Evolutionary conservation across 1,140 invertebrate species (phyloP), one percentile per base, ranked within the genome.

Genomic region (Lordiphosa stackelbergi): DNA sequence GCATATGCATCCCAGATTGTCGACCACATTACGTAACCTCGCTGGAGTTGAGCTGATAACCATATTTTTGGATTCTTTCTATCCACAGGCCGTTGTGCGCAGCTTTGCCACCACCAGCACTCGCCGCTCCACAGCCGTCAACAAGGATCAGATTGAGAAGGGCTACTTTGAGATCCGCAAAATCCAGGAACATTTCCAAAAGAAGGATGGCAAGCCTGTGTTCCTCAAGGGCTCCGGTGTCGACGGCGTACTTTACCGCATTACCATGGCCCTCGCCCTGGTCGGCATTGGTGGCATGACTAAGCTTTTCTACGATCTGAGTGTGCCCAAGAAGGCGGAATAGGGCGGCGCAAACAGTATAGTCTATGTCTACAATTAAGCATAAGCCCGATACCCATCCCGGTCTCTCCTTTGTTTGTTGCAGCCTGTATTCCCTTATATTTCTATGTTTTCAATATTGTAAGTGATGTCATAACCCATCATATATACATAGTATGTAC

Each of bases 151-250:
- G 54, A 72, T 87, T 42, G 74, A 85, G 45, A 84, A 87, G 60
- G 85, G 85, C 3, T 87, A 87, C 46, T 83, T 85, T 35, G 78
- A 85, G 62, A 53, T 87, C 56, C 81, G 77, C 10, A 89, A 89
- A 63, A 59, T 88, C 4, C 90, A 90, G 78, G 87, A 88, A 9
- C 88, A 90, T 58, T 90, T 90, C 87, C 83, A 88, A 71, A 87
- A 88, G 74, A 83, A 84, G 45, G 90, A 92, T 83, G 91, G 90
- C 48, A 83, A 89, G 63, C 91, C 91, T n/a, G 86, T 92, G 24
- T 91, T 90, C 85, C 75, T 93, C 35, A 93, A 93, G 88, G 87
- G 88, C 16, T 92, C 92, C 11, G 63, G 87, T 2, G 61, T 75
- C 3, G 92, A 93, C 70, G 89, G 88, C 64, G 63, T 92, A 22